Conservation (phyloP, 2,888 invertebrate species). For the Rhagonycha lutea region DNA sequence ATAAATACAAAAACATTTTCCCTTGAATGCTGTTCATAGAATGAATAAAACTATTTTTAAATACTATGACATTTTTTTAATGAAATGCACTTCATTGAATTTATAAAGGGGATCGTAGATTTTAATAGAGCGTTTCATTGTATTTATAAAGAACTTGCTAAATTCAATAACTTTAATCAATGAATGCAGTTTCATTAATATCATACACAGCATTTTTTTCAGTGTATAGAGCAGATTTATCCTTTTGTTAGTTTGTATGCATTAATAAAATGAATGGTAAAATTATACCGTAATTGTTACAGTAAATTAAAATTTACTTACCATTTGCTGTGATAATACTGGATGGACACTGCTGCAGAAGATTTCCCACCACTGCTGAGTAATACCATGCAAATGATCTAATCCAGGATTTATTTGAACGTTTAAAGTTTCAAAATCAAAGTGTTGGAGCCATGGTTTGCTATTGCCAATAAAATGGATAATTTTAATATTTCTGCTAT, state of each 20-base stretch:
- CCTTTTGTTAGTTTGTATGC: conserved; percentile 36
- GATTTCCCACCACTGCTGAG: conserved; percentile 95
- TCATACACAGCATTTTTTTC: too few species aligned
- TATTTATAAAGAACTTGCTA: too few species aligned
- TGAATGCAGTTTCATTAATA: too few species aligned
- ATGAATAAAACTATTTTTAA: too few species aligned
- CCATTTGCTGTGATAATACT: conserved; percentile 77
- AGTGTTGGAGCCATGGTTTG: conserved; percentile 94
- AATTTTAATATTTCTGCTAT: conserved; percentile 88
- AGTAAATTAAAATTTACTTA: conserved; percentile 63
- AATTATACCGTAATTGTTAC: neutral
- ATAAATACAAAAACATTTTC: too few species aligned
- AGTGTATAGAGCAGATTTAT: conserved; percentile 26
- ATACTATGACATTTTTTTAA: too few species aligned
- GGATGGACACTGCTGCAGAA: conserved; percentile 85
- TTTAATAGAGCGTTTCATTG: too few species aligned
- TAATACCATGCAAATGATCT: conserved; percentile 70
- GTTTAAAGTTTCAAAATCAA: conserved; percentile 74
- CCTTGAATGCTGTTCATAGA: too few species aligned
- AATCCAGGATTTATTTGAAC: conserved; percentile 68
- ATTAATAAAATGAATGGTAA: conserved; percentile 11
- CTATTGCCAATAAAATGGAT: conserved; percentile 95
- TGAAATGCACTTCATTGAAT: too few species aligned
- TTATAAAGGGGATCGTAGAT: too few species aligned
- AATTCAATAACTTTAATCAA: too few species aligned